Conservation (phyloP, 2,797 vertebrate species). For the Nothura maculosa region DNA sequence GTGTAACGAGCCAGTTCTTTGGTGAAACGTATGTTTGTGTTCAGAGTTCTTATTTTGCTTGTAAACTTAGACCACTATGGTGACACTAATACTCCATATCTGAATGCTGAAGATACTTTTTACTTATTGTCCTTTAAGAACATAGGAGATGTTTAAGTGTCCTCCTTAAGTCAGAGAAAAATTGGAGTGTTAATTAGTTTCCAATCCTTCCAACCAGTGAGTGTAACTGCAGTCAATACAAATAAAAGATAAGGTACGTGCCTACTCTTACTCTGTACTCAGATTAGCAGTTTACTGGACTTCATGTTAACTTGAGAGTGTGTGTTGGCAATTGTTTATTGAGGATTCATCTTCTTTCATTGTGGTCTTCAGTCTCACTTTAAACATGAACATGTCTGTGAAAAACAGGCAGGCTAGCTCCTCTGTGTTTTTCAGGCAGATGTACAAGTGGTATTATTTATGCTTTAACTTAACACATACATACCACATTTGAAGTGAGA, state of each 20-base stretch:
- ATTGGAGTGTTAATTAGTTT: neutral
- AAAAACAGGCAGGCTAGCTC: conserved; percentile 24
- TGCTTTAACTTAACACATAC: conserved; percentile 51
- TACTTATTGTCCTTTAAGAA: neutral
- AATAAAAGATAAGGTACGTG: neutral
- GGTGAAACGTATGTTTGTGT: neutral
- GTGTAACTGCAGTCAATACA: neutral
- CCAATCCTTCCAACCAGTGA: neutral
- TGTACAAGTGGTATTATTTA: conserved; percentile 62
- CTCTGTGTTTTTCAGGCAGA: conserved; percentile 54
- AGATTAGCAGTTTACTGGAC: neutral
- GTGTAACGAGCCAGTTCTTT: neutral
- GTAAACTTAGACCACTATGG: neutral
- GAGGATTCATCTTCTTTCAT: neutral
- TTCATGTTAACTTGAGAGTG: conserved; percentile 1
- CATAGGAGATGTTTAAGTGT: neutral
- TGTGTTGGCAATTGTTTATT: conserved; percentile 6
- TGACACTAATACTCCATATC: neutral
- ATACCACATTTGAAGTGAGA: conserved; percentile 74
- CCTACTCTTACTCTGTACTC: neutral
- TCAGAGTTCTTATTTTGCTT: neutral
- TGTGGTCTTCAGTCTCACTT: conserved; percentile 11
- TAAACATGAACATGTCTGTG: neutral
- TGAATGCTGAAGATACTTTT: neutral
- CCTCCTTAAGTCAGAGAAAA: neutral